These are phyloP conservation scores for Anguilla anguilla DNA, from an alignment of 2,797 vertebrate species.

Conservation along the genomic window DNA sequence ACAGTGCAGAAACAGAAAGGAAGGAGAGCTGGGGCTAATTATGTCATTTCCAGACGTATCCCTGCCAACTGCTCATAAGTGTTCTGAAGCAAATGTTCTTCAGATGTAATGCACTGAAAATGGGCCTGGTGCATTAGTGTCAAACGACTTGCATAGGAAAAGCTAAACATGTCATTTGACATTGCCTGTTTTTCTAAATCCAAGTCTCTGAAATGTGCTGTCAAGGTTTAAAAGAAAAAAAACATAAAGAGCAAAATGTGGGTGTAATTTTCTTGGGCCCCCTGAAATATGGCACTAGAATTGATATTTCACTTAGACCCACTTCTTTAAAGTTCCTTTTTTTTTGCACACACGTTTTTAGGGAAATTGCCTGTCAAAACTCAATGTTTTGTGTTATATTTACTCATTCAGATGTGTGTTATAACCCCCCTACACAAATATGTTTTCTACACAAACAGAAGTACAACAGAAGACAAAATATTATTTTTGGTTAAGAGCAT, in stretches of 20 bases:
- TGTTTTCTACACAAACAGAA: neutral
- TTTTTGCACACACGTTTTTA: neutral
- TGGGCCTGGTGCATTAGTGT: constrained; percentile 67
- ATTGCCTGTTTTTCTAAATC: neutral
- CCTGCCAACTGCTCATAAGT: constrained; percentile 68
- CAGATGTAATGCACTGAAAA: constrained; percentile 67
- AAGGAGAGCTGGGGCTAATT: constrained; percentile 71
- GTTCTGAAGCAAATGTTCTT: constrained; percentile 68
- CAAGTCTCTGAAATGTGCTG: neutral
- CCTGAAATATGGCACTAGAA: neutral
- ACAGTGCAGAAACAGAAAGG: constrained; percentile 72
- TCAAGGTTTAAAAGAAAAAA: constrained; percentile 20
- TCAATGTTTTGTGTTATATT: neutral
- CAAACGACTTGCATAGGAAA: constrained; percentile 65
- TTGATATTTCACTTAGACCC: neutral
- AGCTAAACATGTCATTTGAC: constrained; percentile 13
- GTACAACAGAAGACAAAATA: too few species aligned
- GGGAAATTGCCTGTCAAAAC: neutral
- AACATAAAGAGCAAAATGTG: neutral
- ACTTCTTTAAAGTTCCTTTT: neutral
- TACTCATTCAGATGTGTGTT: neutral
- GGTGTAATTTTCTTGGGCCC: neutral
- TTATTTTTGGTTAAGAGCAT: neutral
- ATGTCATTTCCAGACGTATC: constrained; percentile 77
- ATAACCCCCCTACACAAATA: too few species aligned